phyloP scores from a whole-genome alignment of 1,140 invertebrate species.

The Palaemon carinicauda region DNA sequence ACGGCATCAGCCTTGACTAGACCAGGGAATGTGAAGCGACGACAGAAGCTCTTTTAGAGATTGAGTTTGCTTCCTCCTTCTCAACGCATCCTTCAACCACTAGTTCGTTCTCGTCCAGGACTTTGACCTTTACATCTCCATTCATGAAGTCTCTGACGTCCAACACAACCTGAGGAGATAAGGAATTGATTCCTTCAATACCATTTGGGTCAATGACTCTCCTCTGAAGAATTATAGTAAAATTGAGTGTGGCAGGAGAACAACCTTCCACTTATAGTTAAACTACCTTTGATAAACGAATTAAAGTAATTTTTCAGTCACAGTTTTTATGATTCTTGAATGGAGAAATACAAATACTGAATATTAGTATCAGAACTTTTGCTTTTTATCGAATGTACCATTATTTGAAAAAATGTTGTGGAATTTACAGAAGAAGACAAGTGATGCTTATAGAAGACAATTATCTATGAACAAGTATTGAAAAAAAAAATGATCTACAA shows the following conservation, averaged over 20 bases:
- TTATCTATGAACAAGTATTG: too few relatives aligned
- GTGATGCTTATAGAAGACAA: too few relatives aligned
- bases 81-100: constrained; percentile 56
- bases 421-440: too few relatives aligned
- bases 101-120: constrained; percentile 53
- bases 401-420: too few relatives aligned
- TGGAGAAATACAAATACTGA: too few relatives aligned
- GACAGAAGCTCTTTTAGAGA: constrained; percentile 49
- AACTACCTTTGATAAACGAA: neutral
- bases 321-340: too few relatives aligned
- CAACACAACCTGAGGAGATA: constrained; percentile 39
- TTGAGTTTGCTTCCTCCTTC: constrained; percentile 20
- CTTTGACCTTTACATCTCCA: constrained; percentile 53
- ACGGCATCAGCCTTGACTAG: constrained; percentile 36
- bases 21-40: constrained; percentile 47
- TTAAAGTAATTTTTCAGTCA: too few relatives aligned
- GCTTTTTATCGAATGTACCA: too few relatives aligned
- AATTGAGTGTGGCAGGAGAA: too few relatives aligned
- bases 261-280: neutral
- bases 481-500: too few relatives aligned
- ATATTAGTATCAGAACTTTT: too few relatives aligned
- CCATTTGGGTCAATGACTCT: neutral
- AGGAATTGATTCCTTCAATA: neutral
- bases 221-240: too few relatives aligned
- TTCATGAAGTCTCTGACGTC: constrained; percentile 54